Evolutionary conservation across 2,888 invertebrate species (phyloP).

Genomic region (Erynnis tages): DNA sequence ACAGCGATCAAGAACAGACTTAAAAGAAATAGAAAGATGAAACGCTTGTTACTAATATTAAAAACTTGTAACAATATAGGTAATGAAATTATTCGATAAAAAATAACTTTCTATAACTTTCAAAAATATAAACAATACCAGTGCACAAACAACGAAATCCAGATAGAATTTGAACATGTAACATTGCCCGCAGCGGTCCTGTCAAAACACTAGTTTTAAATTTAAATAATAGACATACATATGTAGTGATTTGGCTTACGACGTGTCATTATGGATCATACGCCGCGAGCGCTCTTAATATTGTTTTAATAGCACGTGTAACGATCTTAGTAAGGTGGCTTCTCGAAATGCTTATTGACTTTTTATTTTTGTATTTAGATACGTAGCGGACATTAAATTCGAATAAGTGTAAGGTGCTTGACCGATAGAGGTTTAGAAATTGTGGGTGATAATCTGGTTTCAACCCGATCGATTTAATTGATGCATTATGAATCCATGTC

Average conservation of each 20-base stretch:
- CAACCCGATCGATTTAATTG: no score
- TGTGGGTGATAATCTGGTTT: no score
- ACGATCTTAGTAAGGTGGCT: slow-evolving; percentile 26
- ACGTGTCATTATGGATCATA: slow-evolving; percentile 33
- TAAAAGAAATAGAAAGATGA: no score
- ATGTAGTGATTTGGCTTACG: slow-evolving; percentile 29
- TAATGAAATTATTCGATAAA: no score
- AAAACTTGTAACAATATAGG: no score
- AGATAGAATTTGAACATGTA: slow-evolving; percentile 2
- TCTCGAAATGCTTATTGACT: slow-evolving; percentile 16
- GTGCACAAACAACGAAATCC: background rate
- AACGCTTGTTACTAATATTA: no score
- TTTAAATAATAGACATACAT: slow-evolving; percentile 24
- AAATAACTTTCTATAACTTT: no score
- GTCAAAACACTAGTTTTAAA: slow-evolving; percentile 25
- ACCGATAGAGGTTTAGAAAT: background rate
- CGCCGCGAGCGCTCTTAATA: slow-evolving; percentile 38
- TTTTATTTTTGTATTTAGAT: slow-evolving; percentile 15
- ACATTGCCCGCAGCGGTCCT: slow-evolving; percentile 1
- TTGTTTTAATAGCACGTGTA: slow-evolving; percentile 38
- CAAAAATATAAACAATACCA: no score
- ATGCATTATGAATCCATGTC: no score
- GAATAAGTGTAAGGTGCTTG: slow-evolving; percentile 2
- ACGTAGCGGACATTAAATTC: slow-evolving; percentile 16
- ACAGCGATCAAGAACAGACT: no score